Base-by-base conservation (phyloP, 2,888 invertebrate genomes). In the Latrodectus hesperus region DNA sequence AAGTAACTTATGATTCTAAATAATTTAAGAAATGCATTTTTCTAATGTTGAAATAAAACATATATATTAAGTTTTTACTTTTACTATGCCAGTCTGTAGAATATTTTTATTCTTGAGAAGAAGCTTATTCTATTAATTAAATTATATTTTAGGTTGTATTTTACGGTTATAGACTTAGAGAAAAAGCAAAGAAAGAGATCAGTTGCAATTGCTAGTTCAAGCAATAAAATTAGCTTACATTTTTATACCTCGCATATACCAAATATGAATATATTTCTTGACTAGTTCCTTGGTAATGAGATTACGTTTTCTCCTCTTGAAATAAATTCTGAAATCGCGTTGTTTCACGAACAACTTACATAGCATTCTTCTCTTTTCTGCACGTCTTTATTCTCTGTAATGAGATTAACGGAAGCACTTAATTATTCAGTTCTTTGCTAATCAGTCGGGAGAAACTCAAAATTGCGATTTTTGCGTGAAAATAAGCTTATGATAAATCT, bases 341-440 rank as follows among this genome's bases (percentile, higher is more conserved):
- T 11, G 12, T 11, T 60, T 60, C 60, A 38, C 10, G n/a, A 60
- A 60, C 10, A 60, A n/a, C 60, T n/a, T 60, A 60, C 12, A 10
- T 60, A 16, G 3, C 60, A 12, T 12, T 60, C 60, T 10, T 60
- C 60, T 11, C 60, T n/a, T 16, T n/a, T 60, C 60, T 60, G 4
- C 10, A 60, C 12, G 12, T 60, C 12, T 60, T n/a, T n/a, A 12
- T 16, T n/a, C 60, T 60, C 6, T 6, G 60, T 38, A 60, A 60
- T 60, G 60, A 60, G 60, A 60, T 60, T 60, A 60, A 60, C 60
- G n/a, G n/a, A 60, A n/a, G 6, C 60, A 60, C 60, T 60, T 60
- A 60, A 60, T 60, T 60, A 60, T 60, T 60, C 60, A 60, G 60
- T 60, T n/a, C n/a, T 60, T 16, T 60, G 38, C 38, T 1, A 38